Evolutionary conservation across 2,888 invertebrate genomes (phyloP), one percentile per base, ranked within the genome.

Genomic region (Adelphocoris suturalis): DNA sequence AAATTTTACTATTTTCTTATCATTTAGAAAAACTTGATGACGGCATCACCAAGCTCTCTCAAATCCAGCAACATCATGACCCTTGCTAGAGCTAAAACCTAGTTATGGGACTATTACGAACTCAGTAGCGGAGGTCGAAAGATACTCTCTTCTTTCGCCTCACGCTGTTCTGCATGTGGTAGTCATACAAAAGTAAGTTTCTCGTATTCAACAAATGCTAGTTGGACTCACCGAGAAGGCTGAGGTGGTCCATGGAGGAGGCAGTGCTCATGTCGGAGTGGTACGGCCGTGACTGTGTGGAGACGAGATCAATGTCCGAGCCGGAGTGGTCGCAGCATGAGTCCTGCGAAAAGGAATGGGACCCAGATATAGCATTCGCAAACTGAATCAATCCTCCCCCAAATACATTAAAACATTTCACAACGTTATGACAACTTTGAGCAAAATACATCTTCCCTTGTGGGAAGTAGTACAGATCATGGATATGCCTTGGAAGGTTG

Each of bases 191-290:
- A 82, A 90, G 76, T 86, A 90, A 86, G 55, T 90, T 90, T 86
- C 90, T 90, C 86, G 90, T 90, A 90, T 90, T 90, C 90, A 86
- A 86, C 86, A 86, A 86, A 86, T 90, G 90, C 90, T 90, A 90
- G 90, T 90, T 90, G 82, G 90, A 90, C 89, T 88, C 90, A 86
- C 91, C 91, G 12, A 90, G 82, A 4, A 90, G 88, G 68, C 85
- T 85, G 37, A 90, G 88, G 82, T 90, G 91, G 80, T 91, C 91
- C 57, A 91, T 89, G 80, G 90, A 89, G 23, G 91, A 89, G 28
- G 91, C 90, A 11, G 90, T 90, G 81, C 85, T 80, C 86, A 90
- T 90, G 57, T 90, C 90, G 14, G 90, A 90, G n/a, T 89, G 81
- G 37, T 89, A 89, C 37, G 89, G 90, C 27, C 89, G 86, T 0